Percentiles rank a stretch among this genome's conserved stretches.
Conservation (phyloP, 2,888 invertebrate species). For the Rotaria macrura region DNA sequence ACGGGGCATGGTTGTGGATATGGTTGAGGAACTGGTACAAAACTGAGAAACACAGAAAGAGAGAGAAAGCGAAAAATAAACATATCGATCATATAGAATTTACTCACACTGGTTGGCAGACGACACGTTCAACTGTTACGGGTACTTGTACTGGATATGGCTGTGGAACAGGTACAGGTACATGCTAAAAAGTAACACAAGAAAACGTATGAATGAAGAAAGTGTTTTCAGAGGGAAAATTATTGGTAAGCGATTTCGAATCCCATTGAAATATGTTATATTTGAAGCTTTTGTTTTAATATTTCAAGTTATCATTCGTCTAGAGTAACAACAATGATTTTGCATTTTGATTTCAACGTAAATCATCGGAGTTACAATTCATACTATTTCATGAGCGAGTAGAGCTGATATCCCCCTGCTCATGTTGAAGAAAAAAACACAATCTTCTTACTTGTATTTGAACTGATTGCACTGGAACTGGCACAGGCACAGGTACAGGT, state of each 20-base stretch:
- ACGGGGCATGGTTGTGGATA: slow-evolving; percentile 11
- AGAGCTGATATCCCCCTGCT: no score
- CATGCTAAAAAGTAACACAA: neutral
- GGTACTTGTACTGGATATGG: neutral
- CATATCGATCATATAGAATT: neutral
- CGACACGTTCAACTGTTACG: neutral
- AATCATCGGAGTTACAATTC: no score
- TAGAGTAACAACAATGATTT: no score
- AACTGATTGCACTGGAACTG: neutral
- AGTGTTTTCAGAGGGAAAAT: no score
- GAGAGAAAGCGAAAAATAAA: no score
- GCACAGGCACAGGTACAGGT: neutral
- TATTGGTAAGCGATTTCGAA: no score
- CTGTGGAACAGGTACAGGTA: slow-evolving; percentile 24
- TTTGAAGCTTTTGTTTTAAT: no score
- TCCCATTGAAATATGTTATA: no score
- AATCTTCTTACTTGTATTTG: neutral
- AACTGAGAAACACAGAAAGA: neutral
- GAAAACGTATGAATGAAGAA: neutral
- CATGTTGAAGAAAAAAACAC: neutral
- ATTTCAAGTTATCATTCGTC: no score
- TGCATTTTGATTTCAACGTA: no score
- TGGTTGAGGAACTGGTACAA: slow-evolving; percentile 17
- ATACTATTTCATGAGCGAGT: no score
- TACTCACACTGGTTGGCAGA: neutral